A percentile compares a stretch with the other conserved stretches of the same genome.
Conservation (phyloP, 2,888 invertebrate species). For the Kuschelorhynchus macadamiae region DNA sequence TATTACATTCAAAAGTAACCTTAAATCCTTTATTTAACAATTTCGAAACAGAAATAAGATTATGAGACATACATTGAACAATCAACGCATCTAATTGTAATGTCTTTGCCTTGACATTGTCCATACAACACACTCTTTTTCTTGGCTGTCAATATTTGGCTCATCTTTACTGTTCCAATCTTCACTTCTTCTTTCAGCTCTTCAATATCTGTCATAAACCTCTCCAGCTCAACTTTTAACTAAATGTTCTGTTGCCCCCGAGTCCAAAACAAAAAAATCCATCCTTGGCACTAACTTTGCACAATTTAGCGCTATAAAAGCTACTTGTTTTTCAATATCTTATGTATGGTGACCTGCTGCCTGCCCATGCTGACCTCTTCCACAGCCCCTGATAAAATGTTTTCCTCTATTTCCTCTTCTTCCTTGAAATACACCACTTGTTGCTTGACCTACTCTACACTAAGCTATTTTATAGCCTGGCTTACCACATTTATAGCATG, state of each 20-base stretch:
- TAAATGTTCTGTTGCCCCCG: too few species aligned
- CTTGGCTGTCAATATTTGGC: too few species aligned
- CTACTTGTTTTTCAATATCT: not conserved
- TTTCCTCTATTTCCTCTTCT: not conserved
- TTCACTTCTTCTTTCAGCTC: conserved; percentile 6
- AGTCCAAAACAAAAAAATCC: too few species aligned
- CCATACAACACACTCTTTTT: not conserved
- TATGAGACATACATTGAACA: conserved; percentile 3
- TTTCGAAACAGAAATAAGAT: conserved; percentile 30
- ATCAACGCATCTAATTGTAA: conserved; percentile 17
- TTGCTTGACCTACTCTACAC: too few species aligned
- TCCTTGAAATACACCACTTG: not conserved
- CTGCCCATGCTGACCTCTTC: too few species aligned
- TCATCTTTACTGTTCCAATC: too few species aligned
- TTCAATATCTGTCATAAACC: conserved; percentile 7
- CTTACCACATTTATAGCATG: too few species aligned
- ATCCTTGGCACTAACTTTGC: too few species aligned
- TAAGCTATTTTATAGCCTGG: not conserved
- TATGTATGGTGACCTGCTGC: too few species aligned
- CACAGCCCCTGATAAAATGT: not conserved
- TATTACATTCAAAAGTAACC: conserved; percentile 18
- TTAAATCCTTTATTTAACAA: conserved; percentile 32
- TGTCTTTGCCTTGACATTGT: conserved; percentile 23
- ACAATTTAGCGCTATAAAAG: too few species aligned
- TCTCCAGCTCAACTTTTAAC: conserved; percentile 14